These are phyloP conservation scores for Pocota personata DNA, from an alignment of 2,888 invertebrate genomes.

Conservation along the genomic window DNA sequence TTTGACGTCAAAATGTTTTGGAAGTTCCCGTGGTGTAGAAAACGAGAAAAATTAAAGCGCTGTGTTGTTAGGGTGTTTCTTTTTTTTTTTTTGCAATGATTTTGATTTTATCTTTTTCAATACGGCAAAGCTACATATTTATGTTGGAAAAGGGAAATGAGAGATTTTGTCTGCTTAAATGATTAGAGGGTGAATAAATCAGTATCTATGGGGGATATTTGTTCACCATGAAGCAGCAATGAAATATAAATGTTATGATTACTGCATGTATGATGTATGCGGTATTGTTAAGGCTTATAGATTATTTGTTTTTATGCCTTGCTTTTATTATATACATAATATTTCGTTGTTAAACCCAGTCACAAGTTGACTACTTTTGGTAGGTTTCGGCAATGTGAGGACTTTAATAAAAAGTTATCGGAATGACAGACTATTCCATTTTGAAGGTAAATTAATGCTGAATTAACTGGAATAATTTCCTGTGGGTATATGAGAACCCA, in stretches of 20 bases:
- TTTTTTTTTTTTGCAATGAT: background rate
- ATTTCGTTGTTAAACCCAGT: too few species aligned
- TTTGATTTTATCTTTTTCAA: background rate
- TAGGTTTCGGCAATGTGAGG: too few species aligned
- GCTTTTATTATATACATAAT: too few species aligned
- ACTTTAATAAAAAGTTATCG: too few species aligned
- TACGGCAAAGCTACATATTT: background rate
- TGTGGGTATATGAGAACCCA: too few species aligned
- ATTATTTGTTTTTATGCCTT: background rate
- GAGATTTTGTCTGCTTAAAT: background rate
- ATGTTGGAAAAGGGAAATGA: background rate
- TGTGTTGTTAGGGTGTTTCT: background rate
- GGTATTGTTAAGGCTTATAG: background rate
- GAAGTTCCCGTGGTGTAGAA: background rate
- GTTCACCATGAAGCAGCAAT: background rate
- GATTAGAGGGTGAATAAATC: background rate
- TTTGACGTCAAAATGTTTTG: slow-evolving; percentile 1
- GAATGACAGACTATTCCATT: too few species aligned
- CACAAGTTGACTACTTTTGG: too few species aligned
- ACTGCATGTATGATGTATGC: background rate
- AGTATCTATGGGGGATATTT: background rate
- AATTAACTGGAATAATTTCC: too few species aligned
- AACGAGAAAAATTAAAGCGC: background rate
- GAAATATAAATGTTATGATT: background rate
- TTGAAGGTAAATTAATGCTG: too few species aligned